phyloP scores from a whole-genome alignment of 2,113 vertebrate genomes.

The Embiotoca jacksoni region DNA sequence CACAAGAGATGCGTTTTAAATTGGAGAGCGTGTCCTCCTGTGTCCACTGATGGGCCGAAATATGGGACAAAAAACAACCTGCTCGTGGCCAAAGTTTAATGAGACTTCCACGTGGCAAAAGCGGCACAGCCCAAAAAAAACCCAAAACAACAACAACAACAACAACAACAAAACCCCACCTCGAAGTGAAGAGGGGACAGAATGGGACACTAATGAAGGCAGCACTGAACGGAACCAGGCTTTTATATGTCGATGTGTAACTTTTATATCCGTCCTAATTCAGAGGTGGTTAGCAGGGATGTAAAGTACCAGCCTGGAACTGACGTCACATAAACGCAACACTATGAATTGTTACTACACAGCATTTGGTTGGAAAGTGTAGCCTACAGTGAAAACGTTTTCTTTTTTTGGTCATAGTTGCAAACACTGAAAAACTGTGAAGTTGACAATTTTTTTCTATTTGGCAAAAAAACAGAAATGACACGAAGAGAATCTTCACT shows the following conservation, averaged over 20 bases:
- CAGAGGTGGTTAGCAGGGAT: neutral
- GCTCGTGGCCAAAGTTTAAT: too few species aligned
- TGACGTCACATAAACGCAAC: slow-evolving; percentile 8
- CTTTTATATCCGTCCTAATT: neutral
- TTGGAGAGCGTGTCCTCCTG: neutral
- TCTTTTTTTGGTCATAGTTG: slow-evolving; percentile 4
- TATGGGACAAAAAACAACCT: neutral
- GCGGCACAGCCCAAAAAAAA: neutral
- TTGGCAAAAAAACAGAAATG: slow-evolving; percentile 30
- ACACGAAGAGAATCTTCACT: slow-evolving; percentile 21
- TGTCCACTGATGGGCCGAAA: slow-evolving; percentile 1
- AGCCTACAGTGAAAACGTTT: slow-evolving; percentile 23
- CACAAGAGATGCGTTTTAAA: neutral
- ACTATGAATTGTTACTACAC: neutral
- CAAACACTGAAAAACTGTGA: slow-evolving; percentile 32
- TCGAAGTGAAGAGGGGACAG: neutral
- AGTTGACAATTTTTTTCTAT: slow-evolving; percentile 37
- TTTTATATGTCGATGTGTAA: neutral
- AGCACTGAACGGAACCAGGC: neutral
- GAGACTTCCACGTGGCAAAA: neutral
- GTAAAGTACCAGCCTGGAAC: neutral
- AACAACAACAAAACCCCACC: neutral
- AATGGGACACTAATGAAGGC: too few species aligned
- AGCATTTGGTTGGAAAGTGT: slow-evolving; percentile 28
- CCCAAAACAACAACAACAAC: too few species aligned